Evolutionary conservation across 2,888 invertebrate species (phyloP), one percentile per base, ranked within the genome.

Genomic region (Philhelius pedissequus): DNA sequence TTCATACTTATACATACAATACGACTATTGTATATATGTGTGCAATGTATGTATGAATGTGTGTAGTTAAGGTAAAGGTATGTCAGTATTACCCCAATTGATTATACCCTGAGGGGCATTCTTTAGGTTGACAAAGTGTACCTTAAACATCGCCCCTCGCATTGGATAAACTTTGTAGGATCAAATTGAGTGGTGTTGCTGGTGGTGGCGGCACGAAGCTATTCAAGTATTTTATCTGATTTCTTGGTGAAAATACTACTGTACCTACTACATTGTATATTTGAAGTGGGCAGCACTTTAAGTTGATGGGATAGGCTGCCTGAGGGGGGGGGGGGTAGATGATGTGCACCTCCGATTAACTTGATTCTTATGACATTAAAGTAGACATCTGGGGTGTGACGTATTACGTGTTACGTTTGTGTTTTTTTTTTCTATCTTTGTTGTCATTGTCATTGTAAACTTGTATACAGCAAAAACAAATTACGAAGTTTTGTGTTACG

Each of bases 201-300:
- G n/a, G n/a, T n/a, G n/a, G n/a, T n/a, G n/a, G n/a, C n/a, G 58
- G 50, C 64, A 78, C 9, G 58, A 20, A 18, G 71, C 38, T 43
- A 50, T 71, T 40, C 56, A 66, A 71, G 32, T 71, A 45, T 25
- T 78, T 71, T 78, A 66, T 78, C 71, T 40, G 64, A 64, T n/a
- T 71, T 73, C n/a, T 58, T 27, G 50, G 66, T 35, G n/a, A 66
- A 66, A 73, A 43, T 73, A 52, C 35, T 25, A 2, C 11, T 48
- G 45, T 1, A 22, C 43, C 1, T 4, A 13, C 5, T 35, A 2
- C 4, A 3, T 45, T 7, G 15, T 18, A 4, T 25, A 25, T 3
- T 38, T 56, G 1, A 62, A 62, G 18, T 62, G 27, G 62, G 15
- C 6, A 30, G 30, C 38, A 38, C 43, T 45, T 64, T 2, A n/a